Base-by-base conservation (phyloP, 2,797 vertebrate genomes). In the Acipenser transmontanus region DNA sequence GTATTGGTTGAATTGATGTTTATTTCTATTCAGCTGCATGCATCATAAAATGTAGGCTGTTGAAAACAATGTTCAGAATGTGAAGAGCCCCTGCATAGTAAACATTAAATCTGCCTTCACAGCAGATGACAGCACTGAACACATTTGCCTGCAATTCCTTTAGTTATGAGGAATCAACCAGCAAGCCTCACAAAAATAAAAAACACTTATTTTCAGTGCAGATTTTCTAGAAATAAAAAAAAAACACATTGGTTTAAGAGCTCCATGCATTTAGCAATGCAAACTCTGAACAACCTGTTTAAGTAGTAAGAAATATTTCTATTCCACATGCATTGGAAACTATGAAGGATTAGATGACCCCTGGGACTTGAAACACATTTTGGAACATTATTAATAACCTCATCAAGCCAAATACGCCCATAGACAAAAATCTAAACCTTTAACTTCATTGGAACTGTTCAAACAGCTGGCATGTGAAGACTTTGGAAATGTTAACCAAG, bases 361-460 rank as follows among this genome's bases (percentile, higher is more conserved):
- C 69, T 65, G 61, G 47, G 69, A 68, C 49, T 72, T 69, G 14
- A 12, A 75, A 70, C 6, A 47, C 49, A 79, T 73, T 34, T 71
- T 77, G 63, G 61, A 11, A 73, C 59, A 77, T 76, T 66, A 72
- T 62, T 76, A 76, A 78, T 66, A 76, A 75, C 77, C 79, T 69
- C 12, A 71, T 34, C 2, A 34, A 34, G 34, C 34, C 34, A 34
- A 34, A 34, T 34, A 34, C 34, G 34, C 34, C 34, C 34, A 34
- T 0, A 34, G 34, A 34, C 34, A 34, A 4, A 34, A 34, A 34
- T 34, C 34, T 34, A 34, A 34, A 34, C 34, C 34, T 34, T 34
- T 34, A 34, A 34, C 34, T 34, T 34, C 34, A 34, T 34, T 34
- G 34, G 34, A 34, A 34, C 34, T 34, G 34, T 3, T 34, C 34